Base-by-base conservation (phyloP, 2,888 invertebrate genomes). In the Eilema griseolum region DNA sequence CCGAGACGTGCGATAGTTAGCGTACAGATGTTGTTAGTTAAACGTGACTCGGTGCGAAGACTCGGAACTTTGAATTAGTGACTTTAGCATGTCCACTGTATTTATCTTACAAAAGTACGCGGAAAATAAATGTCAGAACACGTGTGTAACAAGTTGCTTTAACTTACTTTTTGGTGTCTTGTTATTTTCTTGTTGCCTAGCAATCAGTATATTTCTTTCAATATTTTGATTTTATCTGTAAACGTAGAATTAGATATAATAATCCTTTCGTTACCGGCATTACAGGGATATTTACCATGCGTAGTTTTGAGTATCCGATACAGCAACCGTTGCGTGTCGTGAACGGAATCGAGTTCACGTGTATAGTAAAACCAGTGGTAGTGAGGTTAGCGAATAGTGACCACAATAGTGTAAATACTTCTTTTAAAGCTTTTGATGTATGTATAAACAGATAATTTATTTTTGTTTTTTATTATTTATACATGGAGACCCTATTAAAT, bases 41-140 rank as follows among this genome's bases (percentile, higher is more conserved):
- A 20, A 62, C 62, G 62, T 62, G 62, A 62, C 20, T 41, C 2
- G 26, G 41, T 41, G 24, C 62, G n/a, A n/a, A n/a, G n/a, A 16
- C 16, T 41, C 24, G 24, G 24, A 26, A 20, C 26, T 62, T 26
- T 26, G 41, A 41, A 62, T 62, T 37, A 62, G 23, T 23, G 1
- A 62, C 23, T 7, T 62, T 23, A 24, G 10, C 62, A 20, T 41
- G 62, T 62, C 62, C 41, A 24, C 2, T 16, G 16, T 23, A 41
- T 23, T 62, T 20, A 10, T 52, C 52, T 52, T n/a, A n/a, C n/a
- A n/a, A n/a, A 52, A 20, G n/a, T 52, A 52, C 8, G n/a, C 52
- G n/a, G 52, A 52, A 52, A 52, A n/a, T 52, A n/a, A 20, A 52
- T 46, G 20, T 46, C 7, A 46, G 20, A 46, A 52, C 52, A 52